Percentiles rank a stretch among this genome's conserved stretches.
phyloP scores from a whole-genome alignment of 2,797 vertebrate species.

The Lagocephalus sceleratus region DNA sequence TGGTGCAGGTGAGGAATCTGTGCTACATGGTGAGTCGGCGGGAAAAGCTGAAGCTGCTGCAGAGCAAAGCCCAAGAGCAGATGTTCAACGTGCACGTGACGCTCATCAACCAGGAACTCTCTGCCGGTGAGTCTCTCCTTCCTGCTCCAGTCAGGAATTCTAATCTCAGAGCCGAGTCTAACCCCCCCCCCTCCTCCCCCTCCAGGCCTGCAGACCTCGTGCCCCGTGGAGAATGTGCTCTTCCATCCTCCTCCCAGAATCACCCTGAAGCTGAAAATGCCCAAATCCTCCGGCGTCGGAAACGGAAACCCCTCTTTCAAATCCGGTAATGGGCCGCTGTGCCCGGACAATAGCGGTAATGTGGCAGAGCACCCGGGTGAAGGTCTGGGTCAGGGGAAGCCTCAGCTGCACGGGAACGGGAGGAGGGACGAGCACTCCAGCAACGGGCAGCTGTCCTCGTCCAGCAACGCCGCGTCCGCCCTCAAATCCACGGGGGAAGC shows the following conservation, averaged over 20 bases:
- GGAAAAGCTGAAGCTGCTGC: constrained; percentile 94
- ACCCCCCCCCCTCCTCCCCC: constrained; percentile 5
- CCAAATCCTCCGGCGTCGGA: constrained; percentile 78
- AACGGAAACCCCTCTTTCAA: constrained; percentile 82
- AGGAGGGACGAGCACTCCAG: constrained; percentile 77
- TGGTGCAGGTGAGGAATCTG: constrained; percentile 89
- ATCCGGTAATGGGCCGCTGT: constrained; percentile 80
- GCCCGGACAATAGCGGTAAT: constrained; percentile 78
- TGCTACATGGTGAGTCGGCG: constrained; percentile 99
- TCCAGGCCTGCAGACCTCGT: constrained; percentile 84
- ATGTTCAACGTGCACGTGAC: constrained; percentile 93
- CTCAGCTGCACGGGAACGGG: constrained; percentile 73
- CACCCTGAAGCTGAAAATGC: constrained; percentile 96
- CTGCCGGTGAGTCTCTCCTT: constrained; percentile 78
- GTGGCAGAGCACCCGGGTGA: constrained; percentile 58
- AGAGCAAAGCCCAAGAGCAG: constrained; percentile 94
- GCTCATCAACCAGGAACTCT: constrained; percentile 88
- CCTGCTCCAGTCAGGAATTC: not conserved
- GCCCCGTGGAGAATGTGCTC: constrained; percentile 83
- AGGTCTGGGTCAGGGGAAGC: constrained; percentile 79
- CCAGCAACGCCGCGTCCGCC: not conserved
- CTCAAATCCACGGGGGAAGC: constrained; percentile 84
- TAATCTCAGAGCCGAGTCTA: not conserved
- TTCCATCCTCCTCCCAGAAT: constrained; percentile 91
- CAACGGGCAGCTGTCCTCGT: constrained; percentile 75